Evolutionary conservation across 2,113 vertebrate genomes (phyloP), one percentile per base, ranked within the genome.

Genomic region (Tupaia chinensis): DNA sequence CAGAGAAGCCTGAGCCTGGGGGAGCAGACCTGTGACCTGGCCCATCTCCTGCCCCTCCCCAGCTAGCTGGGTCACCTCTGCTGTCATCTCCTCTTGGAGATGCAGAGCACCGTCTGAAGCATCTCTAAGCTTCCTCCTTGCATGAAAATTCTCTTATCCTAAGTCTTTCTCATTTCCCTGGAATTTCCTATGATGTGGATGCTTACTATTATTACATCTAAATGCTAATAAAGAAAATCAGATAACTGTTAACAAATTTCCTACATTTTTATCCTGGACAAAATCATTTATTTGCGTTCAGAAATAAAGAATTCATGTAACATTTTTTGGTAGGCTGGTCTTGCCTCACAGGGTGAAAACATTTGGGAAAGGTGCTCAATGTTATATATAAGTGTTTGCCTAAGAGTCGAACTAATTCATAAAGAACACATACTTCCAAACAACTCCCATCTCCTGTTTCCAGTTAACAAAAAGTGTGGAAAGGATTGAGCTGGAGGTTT

Each of bases 91-190:
- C 22, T 83, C 66, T 88, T 34, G 14, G n/a, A 65, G 58, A 61
- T 0, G 9, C 5, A 0, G 0, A 11, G 8, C 3, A 3, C 63
- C 53, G 54, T 25, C 58, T 0, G 1, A 77, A 29, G 19, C 88
- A 92, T 27, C 60, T 25, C 13, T 12, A 2, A 3, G 15, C 34
- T 17, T 74, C 44, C 32, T 54, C 27, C 78, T 6, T 1, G 53
- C 32, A 9, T 69, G 76, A 87, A 61, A 73, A 69, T 82, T 69
- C 61, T 22, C 29, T 32, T 53, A 76, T 32, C n/a, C 65, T 29
- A 9, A 23, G 25, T 73, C 77, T 72, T 68, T 60, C 22, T 69
- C 23, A 27, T 66, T 17, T 66, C 66, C n/a, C 23, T 12, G 25
- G 17, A 14, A 20, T 76, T 63, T 74, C 68, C 58, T 80, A 13